Conservation (phyloP, 2,797 vertebrate species). For the Onychomys torridus region DNA sequence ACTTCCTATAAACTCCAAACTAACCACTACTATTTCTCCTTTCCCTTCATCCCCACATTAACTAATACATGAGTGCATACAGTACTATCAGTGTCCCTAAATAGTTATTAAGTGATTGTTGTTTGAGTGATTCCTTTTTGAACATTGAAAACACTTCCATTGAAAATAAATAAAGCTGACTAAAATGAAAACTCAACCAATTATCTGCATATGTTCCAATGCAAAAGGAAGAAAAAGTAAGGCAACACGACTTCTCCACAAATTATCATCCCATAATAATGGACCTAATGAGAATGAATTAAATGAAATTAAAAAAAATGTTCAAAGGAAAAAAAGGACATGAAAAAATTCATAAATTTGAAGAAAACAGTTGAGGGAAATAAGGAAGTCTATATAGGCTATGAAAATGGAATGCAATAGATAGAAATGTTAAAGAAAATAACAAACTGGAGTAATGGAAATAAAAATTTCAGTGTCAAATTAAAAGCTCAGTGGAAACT, state of each 20-base stretch:
- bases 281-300: too few relatives aligned
- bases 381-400: background rate
- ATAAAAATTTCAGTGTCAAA: background rate
- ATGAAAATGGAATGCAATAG: background rate
- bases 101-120: background rate
- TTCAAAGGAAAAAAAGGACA: background rate
- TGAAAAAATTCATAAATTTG: background rate
- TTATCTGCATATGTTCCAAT: background rate
- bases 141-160: background rate
- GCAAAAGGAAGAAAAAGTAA: background rate
- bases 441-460: background rate
- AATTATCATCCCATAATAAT: background rate
- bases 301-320: background rate
- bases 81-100: too few relatives aligned
- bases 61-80: background rate
- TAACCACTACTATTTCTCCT: background rate
- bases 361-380: background rate
- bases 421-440: background rate
- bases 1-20: background rate
- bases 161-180: background rate
- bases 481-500: background rate
- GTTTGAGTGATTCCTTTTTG: background rate
- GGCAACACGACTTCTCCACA: background rate
- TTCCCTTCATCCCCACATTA: background rate
- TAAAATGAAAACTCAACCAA: background rate